phyloP scores from a whole-genome alignment of 1,140 invertebrate species.

The Subanguina moxae region DNA sequence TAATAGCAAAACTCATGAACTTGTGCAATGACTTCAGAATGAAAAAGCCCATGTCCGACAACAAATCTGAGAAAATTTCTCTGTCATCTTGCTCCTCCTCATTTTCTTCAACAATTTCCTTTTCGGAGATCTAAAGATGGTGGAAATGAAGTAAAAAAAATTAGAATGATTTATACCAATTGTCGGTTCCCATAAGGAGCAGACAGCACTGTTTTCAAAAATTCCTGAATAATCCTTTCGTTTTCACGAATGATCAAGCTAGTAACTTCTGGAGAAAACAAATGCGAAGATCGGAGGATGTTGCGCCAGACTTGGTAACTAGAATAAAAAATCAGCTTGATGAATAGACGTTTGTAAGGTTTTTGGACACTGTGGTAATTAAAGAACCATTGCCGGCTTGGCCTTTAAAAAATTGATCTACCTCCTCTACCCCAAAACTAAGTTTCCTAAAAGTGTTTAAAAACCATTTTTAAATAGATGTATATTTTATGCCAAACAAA shows the following conservation, averaged over 20 bases:
- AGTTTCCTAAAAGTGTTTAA: too few relatives aligned
- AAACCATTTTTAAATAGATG: too few relatives aligned
- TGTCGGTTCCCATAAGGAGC: slow-evolving; percentile 21
- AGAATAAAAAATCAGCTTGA: background rate
- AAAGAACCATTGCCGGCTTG: too few relatives aligned
- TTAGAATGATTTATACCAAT: background rate
- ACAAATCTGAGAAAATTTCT: slow-evolving; percentile 15
- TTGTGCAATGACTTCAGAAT: slow-evolving; percentile 14
- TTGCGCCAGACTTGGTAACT: slow-evolving; percentile 15
- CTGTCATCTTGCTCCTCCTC: slow-evolving; percentile 23
- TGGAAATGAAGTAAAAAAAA: background rate
- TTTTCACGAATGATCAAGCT: slow-evolving; percentile 10
- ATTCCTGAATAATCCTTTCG: slow-evolving; percentile 14
- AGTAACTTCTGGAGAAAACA: background rate
- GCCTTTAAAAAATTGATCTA: too few relatives aligned
- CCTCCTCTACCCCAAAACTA: too few relatives aligned
- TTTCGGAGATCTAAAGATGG: slow-evolving; percentile 6
- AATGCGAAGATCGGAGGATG: slow-evolving; percentile 10
- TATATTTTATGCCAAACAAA: too few relatives aligned
- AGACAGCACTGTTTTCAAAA: slow-evolving; percentile 14
- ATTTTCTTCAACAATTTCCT: slow-evolving; percentile 25
- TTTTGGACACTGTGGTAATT: too few relatives aligned
- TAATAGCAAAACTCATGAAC: slow-evolving; percentile 7
- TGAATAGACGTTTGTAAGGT: too few relatives aligned
- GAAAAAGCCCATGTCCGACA: slow-evolving; percentile 17